Base-by-base conservation (phyloP, 2,888 invertebrate species). In the Platycheirus rosarum region DNA sequence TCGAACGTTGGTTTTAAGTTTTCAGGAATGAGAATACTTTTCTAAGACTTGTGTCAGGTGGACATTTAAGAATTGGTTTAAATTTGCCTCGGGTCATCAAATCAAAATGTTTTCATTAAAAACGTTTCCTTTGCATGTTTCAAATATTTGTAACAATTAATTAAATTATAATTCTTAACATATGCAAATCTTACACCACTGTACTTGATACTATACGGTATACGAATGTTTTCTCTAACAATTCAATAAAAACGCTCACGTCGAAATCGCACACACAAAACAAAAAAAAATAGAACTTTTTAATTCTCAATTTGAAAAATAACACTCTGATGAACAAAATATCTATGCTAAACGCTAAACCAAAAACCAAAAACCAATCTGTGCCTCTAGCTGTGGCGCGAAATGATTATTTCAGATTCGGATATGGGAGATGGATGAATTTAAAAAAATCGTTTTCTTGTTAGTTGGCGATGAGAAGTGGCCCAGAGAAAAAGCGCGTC, bases 401-500 rank as follows among this genome's bases (percentile, higher is more conserved):
- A 82, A 80, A 77, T 73, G 82, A 82, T 71, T 73, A 77, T 82
- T 77, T 82, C 77, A 42, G 62, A 71, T 73, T 77, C 71, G 82
- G 71, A 71, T 82, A 68, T 68, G 71, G 76, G 49, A 71, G 76
- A 76, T 66, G 48, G 62, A 60, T 77, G 80, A 55, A 60, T 18
- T 26, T 26, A 49, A 77, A 71, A 62, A 77, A 70, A 68, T 49
- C 37, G 35, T 62, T 60, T 32, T 74, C 62, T 71, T 63, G 71
- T 82, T 77, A 84, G 84, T 78, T 51, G 73, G 68, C 60, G 78
- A 44, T 74, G 84, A 78, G 84, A 69, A 74, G 78, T 78, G 78
- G 78, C 78, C 78, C 68, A 66, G 74, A 74, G 74, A 84, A 84
- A 76, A 78, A 78, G 84, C 73, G 78, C 63, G 84, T 84, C 78